Percentiles rank a stretch among this genome's conserved stretches.
Conservation (phyloP, 2,797 vertebrate genomes). For the Tokudaia muenninki region DNA sequence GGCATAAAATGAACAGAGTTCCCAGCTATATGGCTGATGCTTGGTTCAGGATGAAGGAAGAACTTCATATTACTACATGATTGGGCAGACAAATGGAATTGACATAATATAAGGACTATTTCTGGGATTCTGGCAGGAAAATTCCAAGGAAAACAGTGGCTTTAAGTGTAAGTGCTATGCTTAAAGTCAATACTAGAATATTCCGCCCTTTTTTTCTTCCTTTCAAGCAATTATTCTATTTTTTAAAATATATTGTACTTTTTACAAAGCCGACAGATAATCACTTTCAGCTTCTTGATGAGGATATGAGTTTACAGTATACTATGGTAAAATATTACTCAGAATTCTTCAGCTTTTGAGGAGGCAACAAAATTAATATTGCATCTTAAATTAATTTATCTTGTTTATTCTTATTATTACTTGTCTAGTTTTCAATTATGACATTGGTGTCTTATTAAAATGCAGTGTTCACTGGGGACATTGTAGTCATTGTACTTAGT, state of each 20-base stretch:
- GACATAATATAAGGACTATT: not conserved
- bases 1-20: not conserved
- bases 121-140: not conserved
- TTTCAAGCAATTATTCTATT: slow-evolving; percentile 31
- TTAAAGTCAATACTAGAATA: slow-evolving; percentile 15
- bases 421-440: not conserved
- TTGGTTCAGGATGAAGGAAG: not conserved
- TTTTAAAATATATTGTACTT: slow-evolving; percentile 32
- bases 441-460: not conserved
- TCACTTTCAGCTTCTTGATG: not conserved
- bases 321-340: slow-evolving; percentile 38
- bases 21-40: not conserved
- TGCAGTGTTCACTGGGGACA: not conserved
- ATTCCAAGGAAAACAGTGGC: not conserved
- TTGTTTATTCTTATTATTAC: slow-evolving; percentile 29
- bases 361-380: slow-evolving; percentile 11
- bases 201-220: not conserved
- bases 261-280: not conserved
- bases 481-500: not conserved
- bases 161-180: not conserved
- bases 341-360: slow-evolving; percentile 24
- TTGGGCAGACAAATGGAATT: not conserved
- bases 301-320: not conserved
- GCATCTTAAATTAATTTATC: slow-evolving; percentile 35
- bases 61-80: not conserved